Conservation (phyloP, 1,140 invertebrate genomes). For the Oscheius sp. region DNA sequence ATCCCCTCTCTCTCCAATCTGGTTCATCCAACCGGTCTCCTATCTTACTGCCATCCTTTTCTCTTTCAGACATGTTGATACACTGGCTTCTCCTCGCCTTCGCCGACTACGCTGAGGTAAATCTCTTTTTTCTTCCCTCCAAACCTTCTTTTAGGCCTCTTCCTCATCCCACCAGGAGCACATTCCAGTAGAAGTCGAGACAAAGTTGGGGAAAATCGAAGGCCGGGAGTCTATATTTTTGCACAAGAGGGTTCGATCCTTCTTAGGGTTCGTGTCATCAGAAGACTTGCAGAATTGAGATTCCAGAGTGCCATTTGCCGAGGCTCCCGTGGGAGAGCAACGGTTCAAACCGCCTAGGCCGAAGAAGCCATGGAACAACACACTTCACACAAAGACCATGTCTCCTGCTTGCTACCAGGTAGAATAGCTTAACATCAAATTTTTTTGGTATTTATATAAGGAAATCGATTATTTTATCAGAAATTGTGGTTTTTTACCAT, state of each 20-base stretch:
- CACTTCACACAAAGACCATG: conserved; percentile 48
- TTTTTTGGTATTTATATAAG: no score
- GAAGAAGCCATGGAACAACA: conserved; percentile 57
- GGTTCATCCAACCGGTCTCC: background rate
- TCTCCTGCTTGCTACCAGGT: conserved; percentile 52
- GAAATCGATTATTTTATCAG: no score
- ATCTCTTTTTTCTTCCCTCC: background rate
- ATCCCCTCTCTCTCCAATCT: background rate
- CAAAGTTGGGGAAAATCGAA: conserved; percentile 39
- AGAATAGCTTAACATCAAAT: background rate
- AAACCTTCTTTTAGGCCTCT: background rate
- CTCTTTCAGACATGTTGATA: background rate
- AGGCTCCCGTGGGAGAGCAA: conserved; percentile 51
- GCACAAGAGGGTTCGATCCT: conserved; percentile 55
- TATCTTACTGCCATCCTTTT: background rate
- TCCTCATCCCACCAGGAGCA: conserved; percentile 13
- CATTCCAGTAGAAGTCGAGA: conserved; percentile 49
- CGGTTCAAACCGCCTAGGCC: conserved; percentile 49
- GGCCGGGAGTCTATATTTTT: conserved; percentile 58
- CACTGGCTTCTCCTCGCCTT: background rate
- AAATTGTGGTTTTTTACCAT: no score
- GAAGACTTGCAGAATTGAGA: background rate
- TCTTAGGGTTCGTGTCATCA: conserved; percentile 19
- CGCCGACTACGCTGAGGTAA: background rate
- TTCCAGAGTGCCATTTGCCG: conserved; percentile 57